Base-by-base conservation (phyloP, 2,797 vertebrate species). In the Masticophis lateralis region DNA sequence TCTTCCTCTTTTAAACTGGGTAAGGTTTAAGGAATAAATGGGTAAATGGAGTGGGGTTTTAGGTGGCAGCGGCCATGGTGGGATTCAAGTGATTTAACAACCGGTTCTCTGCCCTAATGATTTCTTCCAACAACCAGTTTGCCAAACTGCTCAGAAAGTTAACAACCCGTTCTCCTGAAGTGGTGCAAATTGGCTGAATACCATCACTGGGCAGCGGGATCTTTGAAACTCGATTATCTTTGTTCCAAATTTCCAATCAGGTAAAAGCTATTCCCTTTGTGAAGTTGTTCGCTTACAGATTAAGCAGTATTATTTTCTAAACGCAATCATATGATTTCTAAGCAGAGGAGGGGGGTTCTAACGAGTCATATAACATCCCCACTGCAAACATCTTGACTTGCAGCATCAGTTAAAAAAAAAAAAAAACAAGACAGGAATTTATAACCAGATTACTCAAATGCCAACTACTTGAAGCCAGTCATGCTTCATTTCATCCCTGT, bases 371-470 rank as follows among this genome's bases (percentile, higher is more conserved):
- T 47, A 88, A 61, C 20, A 87, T 43, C 60, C 32, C 27, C 12
- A 3, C 43, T 5, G 28, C 87, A 56, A 63, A 32, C 51, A 56
- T 89, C 18, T 27, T 12, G 7, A n/a, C 20, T 93, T 61, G 4
- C 16, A 63, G 60, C 57, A 63, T 57, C 93, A 66, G 25, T 93
- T 9, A 25, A 61, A 61, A 61, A 61, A 28, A 27, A 59, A 4
- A 69, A 69, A 63, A 61, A 66, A 53, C 61, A 93, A 69, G 89
- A 51, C 66, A 53, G n/a, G n/a, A 55, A 55, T 88, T 89, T 53
- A 86, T 86, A 89, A 91, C 86, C 93, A 89, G 66, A 93, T 79
- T 88, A 86, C 57, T 56, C 51, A 93, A 86, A 91, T 93, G 57
- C 57, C 69, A 89, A 56, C 90, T 74, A 37, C 61, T 55, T 25